These are phyloP conservation scores for Furcula furcula DNA, from an alignment of 2,888 invertebrate genomes.

Conservation along the genomic window DNA sequence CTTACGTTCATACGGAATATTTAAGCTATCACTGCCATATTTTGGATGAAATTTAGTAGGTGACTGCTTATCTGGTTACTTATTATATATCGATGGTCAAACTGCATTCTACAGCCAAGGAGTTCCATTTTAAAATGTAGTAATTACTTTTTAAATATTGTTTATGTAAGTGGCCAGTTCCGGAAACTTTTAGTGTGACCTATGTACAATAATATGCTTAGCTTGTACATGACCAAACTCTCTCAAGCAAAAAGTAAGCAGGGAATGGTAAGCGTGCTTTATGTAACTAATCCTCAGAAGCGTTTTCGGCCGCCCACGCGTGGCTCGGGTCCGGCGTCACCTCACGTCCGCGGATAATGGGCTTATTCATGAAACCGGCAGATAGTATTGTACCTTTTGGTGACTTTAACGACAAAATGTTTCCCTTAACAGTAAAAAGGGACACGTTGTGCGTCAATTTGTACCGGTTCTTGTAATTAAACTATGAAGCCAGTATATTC, in stretches of 20 bases:
- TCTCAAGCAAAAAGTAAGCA: constrained; percentile 3
- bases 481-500: neutral
- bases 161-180: no score
- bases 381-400: constrained; percentile 25
- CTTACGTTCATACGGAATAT: no score
- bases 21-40: no score
- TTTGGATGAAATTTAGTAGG: no score
- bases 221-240: no score
- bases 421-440: neutral
- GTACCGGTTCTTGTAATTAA: neutral
- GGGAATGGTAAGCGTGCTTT: constrained; percentile 13
- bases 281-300: constrained; percentile 15
- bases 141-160: no score
- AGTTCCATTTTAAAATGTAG: no score
- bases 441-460: neutral
- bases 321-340: constrained; percentile 25
- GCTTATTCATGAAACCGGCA: constrained; percentile 35
- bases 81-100: no score
- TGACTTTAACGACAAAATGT: constrained; percentile 19
- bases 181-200: no score
- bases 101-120: no score
- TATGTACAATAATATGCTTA: no score
- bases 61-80: no score
- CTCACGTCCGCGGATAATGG: constrained; percentile 40
- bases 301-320: constrained; percentile 15